Evolutionary conservation across 2,888 invertebrate species (phyloP).

Genomic region (Caradrina kadenii): DNA sequence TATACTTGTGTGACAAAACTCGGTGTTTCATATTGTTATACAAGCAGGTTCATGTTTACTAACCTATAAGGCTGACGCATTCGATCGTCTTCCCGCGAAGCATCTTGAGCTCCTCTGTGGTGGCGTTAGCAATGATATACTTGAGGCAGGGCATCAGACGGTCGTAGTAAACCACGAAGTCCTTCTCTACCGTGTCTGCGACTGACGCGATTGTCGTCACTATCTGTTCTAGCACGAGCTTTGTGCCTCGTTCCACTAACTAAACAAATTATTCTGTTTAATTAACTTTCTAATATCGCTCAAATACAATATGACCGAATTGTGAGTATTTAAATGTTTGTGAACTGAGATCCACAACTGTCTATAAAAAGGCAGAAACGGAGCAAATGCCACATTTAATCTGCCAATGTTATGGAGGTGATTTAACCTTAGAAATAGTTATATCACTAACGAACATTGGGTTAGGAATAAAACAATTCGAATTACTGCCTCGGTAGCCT

Average conservation of each 20-base stretch:
- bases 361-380: constrained; percentile 80
- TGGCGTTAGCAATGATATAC: constrained; percentile 98
- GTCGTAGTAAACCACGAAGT: constrained; percentile 98
- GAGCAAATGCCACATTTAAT: constrained; percentile 86
- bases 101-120: constrained; percentile 96
- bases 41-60: background rate
- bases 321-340: constrained; percentile 70
- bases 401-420: constrained; percentile 90
- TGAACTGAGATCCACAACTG: constrained; percentile 87
- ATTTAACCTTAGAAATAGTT: constrained; percentile 70
- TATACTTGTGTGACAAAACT: too few species aligned
- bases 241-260: constrained; percentile 97
- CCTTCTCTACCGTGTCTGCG: constrained; percentile 99
- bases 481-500: too few species aligned
- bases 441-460: constrained; percentile 90
- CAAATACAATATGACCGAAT: background rate
- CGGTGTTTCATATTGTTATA: too few species aligned
- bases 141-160: constrained; percentile 98
- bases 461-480: constrained; percentile 1
- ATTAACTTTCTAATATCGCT: background rate
- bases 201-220: constrained; percentile 99
- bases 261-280: constrained; percentile 68
- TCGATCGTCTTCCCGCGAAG: constrained; percentile 99
- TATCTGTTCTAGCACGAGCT: constrained; percentile 98
- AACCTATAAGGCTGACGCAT: constrained; percentile 99